Conservation (phyloP, 1,140 invertebrate genomes). For the Bombus polaris region DNA sequence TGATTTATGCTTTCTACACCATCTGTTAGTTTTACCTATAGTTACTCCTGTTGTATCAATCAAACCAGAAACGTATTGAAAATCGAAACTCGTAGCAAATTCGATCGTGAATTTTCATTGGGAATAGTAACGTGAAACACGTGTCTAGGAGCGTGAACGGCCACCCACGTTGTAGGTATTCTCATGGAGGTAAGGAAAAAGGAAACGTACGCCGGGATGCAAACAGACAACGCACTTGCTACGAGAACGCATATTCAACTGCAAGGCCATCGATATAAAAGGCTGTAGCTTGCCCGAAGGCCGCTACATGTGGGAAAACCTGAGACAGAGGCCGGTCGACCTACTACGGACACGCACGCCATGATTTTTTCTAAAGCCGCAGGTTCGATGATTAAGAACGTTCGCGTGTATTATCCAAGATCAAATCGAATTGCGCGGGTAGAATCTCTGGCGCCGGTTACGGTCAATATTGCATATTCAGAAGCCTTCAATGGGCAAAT, state of each 20-base stretch:
- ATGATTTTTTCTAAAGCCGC: conserved; percentile 1
- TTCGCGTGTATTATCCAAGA: conserved; percentile 20
- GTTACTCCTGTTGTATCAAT: background rate
- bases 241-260: conserved; percentile 33
- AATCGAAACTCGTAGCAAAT: background rate
- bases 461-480: background rate
- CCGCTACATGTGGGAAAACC: conserved; percentile 40
- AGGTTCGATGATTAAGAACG: conserved; percentile 8
- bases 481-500: background rate
- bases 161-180: conserved; percentile 21
- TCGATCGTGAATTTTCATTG: background rate
- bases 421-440: conserved; percentile 16
- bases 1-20: background rate
- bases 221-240: conserved; percentile 43
- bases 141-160: conserved; percentile 15
- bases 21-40: background rate
- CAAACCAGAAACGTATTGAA: background rate
- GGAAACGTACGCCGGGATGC: conserved; percentile 28
- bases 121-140: background rate
- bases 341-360: background rate
- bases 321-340: conserved; percentile 22
- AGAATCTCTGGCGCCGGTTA: background rate
- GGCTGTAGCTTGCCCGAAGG: conserved; percentile 36
- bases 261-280: conserved; percentile 51
- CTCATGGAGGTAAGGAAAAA: background rate